A percentile compares a stretch with the other conserved stretches of the same genome.
phyloP scores from a whole-genome alignment of 2,113 vertebrate species.

The Nasalis larvatus region DNA sequence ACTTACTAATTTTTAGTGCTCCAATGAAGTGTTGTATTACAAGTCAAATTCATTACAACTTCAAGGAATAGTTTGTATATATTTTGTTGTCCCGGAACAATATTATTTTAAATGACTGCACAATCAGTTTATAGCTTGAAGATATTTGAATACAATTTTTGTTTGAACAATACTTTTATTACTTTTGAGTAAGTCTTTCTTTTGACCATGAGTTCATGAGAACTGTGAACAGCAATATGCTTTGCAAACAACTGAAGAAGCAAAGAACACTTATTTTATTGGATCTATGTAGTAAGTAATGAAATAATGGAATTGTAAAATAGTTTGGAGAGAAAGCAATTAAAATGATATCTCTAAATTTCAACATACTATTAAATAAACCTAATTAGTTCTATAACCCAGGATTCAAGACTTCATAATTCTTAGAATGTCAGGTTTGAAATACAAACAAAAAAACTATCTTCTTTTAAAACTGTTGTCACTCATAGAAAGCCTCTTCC shows the following conservation, averaged over 20 bases:
- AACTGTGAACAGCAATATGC: neutral
- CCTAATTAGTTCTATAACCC: neutral
- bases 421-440: neutral
- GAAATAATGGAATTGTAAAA: slow-evolving; percentile 47
- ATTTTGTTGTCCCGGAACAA: neutral
- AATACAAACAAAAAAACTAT: slow-evolving; percentile 1
- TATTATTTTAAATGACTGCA: slow-evolving; percentile 17
- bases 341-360: neutral
- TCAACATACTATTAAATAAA: neutral
- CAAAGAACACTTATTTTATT: neutral
- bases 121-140: slow-evolving; percentile 11
- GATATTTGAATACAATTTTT: slow-evolving; percentile 32
- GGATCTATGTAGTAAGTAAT: neutral
- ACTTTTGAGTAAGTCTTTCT: neutral
- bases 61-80: neutral
- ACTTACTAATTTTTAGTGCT: neutral
- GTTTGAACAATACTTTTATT: slow-evolving; percentile 44
- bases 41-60: slow-evolving; percentile 1
- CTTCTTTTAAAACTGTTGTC: neutral
- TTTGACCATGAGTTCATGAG: neutral
- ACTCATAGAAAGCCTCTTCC: neutral
- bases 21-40: neutral
- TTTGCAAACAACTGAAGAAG: slow-evolving; percentile 9
- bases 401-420: neutral
- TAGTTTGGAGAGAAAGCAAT: neutral